Evolutionary conservation across 2,797 vertebrate species (phyloP).

Genomic region (Falco biarmicus): DNA sequence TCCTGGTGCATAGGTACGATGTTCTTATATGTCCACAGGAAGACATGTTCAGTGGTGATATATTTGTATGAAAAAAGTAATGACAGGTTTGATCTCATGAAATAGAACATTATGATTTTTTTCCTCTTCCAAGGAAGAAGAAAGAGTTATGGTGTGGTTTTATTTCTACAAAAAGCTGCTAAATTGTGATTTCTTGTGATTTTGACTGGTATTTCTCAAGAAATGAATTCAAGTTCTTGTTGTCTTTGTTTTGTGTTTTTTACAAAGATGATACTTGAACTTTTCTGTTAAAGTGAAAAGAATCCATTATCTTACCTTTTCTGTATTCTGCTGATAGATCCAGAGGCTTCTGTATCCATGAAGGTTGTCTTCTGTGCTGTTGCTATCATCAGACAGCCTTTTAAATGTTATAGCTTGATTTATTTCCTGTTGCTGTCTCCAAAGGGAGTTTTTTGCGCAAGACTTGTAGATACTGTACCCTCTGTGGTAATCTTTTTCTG

Average conservation of each 20-base stretch:
- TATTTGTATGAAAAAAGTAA: neutral
- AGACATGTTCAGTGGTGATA: neutral
- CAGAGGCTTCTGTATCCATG: neutral
- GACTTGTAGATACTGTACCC: neutral
- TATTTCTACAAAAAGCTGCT: neutral
- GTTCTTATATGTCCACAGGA: neutral
- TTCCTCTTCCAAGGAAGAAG: neutral
- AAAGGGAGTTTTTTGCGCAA: neutral
- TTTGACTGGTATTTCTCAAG: neutral
- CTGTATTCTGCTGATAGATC: neutral
- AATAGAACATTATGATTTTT: neutral
- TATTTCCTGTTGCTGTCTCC: neutral
- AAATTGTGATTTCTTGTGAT: neutral
- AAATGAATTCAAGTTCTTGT: neutral
- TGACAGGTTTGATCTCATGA: neutral
- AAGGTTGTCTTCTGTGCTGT: neutral
- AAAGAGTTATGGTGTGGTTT: neutral
- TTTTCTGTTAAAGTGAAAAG: neutral
- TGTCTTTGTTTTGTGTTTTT: neutral
- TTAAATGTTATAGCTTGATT: neutral
- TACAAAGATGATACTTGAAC: neutral
- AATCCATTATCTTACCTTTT: neutral
- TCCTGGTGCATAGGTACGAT: neutral
- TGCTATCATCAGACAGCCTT: neutral
- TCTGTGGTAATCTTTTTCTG: neutral